Percentiles rank a stretch among this genome's conserved stretches.
phyloP scores from a whole-genome alignment of 2,113 vertebrate genomes.

The Daboia siamensis region DNA sequence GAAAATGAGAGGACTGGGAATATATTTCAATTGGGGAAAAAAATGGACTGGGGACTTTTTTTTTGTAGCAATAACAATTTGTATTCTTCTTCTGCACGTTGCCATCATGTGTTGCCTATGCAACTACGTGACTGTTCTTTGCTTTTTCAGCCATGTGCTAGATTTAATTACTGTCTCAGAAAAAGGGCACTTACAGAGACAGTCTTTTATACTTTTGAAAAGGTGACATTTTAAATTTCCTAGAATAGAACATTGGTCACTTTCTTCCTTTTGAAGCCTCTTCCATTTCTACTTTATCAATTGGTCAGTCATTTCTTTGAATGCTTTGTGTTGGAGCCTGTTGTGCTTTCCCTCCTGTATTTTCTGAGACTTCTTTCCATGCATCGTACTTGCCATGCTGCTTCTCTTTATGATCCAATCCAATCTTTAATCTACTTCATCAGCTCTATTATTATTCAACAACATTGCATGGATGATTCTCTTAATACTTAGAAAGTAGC shows the following conservation, averaged over 20 bases:
- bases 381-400: not conserved
- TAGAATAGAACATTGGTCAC: not conserved
- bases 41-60: not conserved
- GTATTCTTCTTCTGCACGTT: not conserved
- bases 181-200: not conserved
- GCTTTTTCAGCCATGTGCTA: not conserved
- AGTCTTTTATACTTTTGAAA: not conserved
- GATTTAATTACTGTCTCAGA: not conserved
- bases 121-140: accelerated
- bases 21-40: not conserved
- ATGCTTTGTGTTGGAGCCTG: not conserved
- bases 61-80: slow-evolving; percentile 18
- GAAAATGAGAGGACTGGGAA: slow-evolving; percentile 27
- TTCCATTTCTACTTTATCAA: not conserved
- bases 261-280: not conserved
- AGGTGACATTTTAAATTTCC: not conserved
- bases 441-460: not conserved
- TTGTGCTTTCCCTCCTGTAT: not conserved
- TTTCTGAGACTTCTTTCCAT: not conserved
- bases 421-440: not conserved
- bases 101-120: slow-evolving; percentile 28
- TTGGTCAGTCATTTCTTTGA: not conserved
- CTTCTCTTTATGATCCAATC: not conserved
- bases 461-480: not conserved
- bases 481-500: not conserved